Base-by-base conservation (phyloP, 1,140 invertebrate species). In the Potamilus streckersoni region DNA sequence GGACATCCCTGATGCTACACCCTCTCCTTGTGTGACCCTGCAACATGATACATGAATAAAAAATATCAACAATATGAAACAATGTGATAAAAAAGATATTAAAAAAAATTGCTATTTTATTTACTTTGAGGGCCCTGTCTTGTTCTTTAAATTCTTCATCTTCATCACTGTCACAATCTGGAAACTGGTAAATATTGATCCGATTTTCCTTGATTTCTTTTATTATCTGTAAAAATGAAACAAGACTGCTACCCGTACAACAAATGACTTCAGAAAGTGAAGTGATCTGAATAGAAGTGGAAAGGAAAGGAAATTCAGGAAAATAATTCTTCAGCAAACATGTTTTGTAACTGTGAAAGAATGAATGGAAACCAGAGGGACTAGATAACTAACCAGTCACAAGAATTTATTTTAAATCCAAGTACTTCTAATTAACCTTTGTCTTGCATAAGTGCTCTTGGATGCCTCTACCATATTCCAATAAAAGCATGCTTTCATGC, bases 91-190 rank as follows among this genome's bases (percentile, higher is more conserved):
- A 31, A 23, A 20, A 16, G 14, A 31, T 23, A 23, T 64, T 64
- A 2, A 14, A 31, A 14, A 64, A 64, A 64, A 14, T 23, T 15
- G 2, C 17, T 3, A 63, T 16, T 17, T 56, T 31, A 73, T 68
- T 19, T 66, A 89, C 88, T 84, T 89, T 90, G 0, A 90, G 82
- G 73, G 87, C 84, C 64, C 73, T 79, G 78, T 90, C 89, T 73
- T 90, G 88, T 69, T 85, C 66, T 71, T 89, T 89, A 69, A 90
- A 90, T 38, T 91, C 90, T 56, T 89, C 89, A 82, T 90, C 89
- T 78, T 91, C 90, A 84, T 91, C 90, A 79, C 85, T 87, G 74
- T 90, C 90, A 86, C 90, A 90, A 13, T 90, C 88, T 13, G 90
- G 90, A 71, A 90, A 89, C 73, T 88, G 83, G 73, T 90, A 90